Evolutionary conservation across 2,113 vertebrate genomes (phyloP), one percentile per base, ranked within the genome.

Genomic region (Myiopsitta monachus): DNA sequence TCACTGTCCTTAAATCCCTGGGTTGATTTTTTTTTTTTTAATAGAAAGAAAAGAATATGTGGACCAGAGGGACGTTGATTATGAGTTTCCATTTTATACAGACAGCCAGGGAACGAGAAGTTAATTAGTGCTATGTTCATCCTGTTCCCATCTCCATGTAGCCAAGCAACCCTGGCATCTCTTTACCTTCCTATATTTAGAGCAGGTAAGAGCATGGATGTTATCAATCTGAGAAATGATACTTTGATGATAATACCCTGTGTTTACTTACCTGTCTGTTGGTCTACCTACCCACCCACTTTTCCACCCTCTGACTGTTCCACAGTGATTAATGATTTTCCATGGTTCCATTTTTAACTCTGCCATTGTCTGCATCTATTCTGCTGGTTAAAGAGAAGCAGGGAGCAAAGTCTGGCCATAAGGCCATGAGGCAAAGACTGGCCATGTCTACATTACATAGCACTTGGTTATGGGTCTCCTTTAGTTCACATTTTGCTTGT

Each of bases 371-470:
- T 51, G 31, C 12, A 6, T 22, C 57, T 91, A 10, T 55, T 76
- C 44, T 36, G 44, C 1, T 63, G 6, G 19, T 46, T 22, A 38
- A 94, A 72, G 6, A 28, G 41, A 22, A 77, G 2, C 5, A 4
- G 27, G 28, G 18, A 43, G 41, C 10, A 5, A 7, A 36, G 8
- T 55, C 19, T 31, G 46, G 21, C 61, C 27, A 5, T 11, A 31
- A 72, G 7, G 10, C 30, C 44, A 14, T 2, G 18, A 44, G 41
- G 12, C 12, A 55, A 18, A 5, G 7, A 4, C 4, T 3, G 24
- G 18, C 3, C 11, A 14, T 0, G 0, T n/a, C 54, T 13, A n/a
- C 14, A 0, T 33, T 33, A 3, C 9, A 0, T 4, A 9, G 22
- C 9, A 3, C 28, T 18, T 3, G 33, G 11, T 18, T 36, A 22